Evolutionary conservation across 2,888 invertebrate species (phyloP).

Genomic region (Oxycera nigricornis): DNA sequence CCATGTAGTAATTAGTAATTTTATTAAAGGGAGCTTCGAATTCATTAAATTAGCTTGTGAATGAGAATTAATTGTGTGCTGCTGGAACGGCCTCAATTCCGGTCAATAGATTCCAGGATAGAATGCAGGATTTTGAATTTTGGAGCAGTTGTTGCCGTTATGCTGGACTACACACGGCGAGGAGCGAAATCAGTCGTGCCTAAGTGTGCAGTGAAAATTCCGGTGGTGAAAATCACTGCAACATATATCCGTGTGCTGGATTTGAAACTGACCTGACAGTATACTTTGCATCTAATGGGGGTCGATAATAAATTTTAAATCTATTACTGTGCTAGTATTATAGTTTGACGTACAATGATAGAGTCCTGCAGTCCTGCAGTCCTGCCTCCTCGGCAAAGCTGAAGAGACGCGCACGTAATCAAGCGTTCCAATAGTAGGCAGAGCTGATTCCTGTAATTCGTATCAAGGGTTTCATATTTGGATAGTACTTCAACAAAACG

Average conservation of each 20-base stretch:
- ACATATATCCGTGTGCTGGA: background rate
- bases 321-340: background rate
- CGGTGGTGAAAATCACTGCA: slow-evolving; percentile 6
- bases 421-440: no score
- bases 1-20: slow-evolving; percentile 36
- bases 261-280: slow-evolving; percentile 4
- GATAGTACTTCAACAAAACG: no score
- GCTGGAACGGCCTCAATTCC: background rate
- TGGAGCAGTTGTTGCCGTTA: background rate
- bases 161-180: background rate
- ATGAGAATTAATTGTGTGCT: slow-evolving; percentile 30
- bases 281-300: slow-evolving; percentile 4
- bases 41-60: slow-evolving; percentile 35
- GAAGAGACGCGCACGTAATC: no score
- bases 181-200: slow-evolving; percentile 36
- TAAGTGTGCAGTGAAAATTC: slow-evolving; percentile 34
- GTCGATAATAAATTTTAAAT: background rate
- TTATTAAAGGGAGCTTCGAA: slow-evolving; percentile 30
- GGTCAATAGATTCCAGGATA: background rate
- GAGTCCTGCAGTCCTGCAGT: no score
- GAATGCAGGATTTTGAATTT: slow-evolving; percentile 3
- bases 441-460: no score
- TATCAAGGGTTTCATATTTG: no score
- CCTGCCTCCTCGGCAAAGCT: no score
- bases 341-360: no score